Base-by-base conservation (phyloP, 2,797 vertebrate genomes). In the Crax fasciolata region DNA sequence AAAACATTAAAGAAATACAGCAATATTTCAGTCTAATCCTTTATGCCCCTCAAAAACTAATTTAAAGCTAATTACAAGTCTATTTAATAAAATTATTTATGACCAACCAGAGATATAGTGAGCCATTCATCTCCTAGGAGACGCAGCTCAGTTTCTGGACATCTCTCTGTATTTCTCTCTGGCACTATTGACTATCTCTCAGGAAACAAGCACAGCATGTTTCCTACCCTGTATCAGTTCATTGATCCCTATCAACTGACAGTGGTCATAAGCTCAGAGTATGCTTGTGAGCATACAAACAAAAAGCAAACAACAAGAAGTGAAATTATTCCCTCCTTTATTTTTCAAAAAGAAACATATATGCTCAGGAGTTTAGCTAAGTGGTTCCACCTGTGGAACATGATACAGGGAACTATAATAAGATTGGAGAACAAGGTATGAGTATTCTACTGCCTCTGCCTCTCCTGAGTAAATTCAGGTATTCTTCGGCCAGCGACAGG, bases 391-490 rank as follows among this genome's bases (percentile, higher is more conserved):
- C 23, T 68, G 7, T 11, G 27, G 18, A 23, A 54, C 44, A 17
- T 5, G 25, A 46, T 58, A 18, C 46, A 74, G 27, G 10, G 14
- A 28, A 63, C 25, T 73, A 15, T 43, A 76, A 32, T 16, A 57
- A 63, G 10, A 18, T 38, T 16, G 6, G 19, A 79, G 13, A 66
- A 24, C 18, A 91, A 11, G 6, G 10, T 54, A 24, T 39, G 23
- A 81, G 28, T 23, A 18, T 13, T 48, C 44, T 13, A 30, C 1
- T 5, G 25, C 41, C 62, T 39, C 49, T 89, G 52, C 35, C 72
- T 83, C 49, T 75, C 61, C 46, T 77, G 84, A 61, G 41, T 87
- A 74, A 93, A 73, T 54, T n/a, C 82, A 93, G 91, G 89, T 89
- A 92, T 89, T 90, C 91, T 80, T 79, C 92, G 75, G 80, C 5